These are phyloP conservation scores for Laticauda colubrina DNA, from an alignment of 2,113 vertebrate genomes.

Conservation along the genomic window DNA sequence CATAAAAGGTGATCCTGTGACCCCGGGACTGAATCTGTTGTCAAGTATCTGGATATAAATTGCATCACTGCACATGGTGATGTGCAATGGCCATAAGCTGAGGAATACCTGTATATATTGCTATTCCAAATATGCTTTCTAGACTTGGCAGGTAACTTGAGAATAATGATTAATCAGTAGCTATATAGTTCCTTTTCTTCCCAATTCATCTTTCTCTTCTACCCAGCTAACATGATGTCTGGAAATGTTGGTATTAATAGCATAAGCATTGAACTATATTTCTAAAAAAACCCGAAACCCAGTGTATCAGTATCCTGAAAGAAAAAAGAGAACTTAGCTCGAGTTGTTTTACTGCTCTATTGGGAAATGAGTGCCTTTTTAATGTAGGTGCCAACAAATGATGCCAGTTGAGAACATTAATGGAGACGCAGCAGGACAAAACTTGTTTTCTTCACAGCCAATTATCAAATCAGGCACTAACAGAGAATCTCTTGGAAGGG, in stretches of 20 bases:
- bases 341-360: not conserved
- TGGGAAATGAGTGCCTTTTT: not conserved
- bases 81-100: not conserved
- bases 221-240: not conserved
- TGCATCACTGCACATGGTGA: too few species aligned
- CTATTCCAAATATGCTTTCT: not conserved
- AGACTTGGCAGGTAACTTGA: not conserved
- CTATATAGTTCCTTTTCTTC: not conserved
- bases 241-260: not conserved
- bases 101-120: not conserved
- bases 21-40: too few species aligned
- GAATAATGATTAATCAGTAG: not conserved
- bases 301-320: not conserved
- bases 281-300: not conserved
- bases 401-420: not conserved
- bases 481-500: not conserved
- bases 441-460: slow-evolving; percentile 1
- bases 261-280: not conserved
- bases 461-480: not conserved
- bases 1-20: too few species aligned
- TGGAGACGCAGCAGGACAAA: not conserved
- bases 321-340: rapidly evolving
- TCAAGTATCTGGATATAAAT: too few species aligned
- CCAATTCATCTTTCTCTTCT: not conserved
- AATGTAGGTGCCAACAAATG: not conserved